Base-by-base conservation (phyloP, 2,797 vertebrate genomes). In the Macropodus opercularis region DNA sequence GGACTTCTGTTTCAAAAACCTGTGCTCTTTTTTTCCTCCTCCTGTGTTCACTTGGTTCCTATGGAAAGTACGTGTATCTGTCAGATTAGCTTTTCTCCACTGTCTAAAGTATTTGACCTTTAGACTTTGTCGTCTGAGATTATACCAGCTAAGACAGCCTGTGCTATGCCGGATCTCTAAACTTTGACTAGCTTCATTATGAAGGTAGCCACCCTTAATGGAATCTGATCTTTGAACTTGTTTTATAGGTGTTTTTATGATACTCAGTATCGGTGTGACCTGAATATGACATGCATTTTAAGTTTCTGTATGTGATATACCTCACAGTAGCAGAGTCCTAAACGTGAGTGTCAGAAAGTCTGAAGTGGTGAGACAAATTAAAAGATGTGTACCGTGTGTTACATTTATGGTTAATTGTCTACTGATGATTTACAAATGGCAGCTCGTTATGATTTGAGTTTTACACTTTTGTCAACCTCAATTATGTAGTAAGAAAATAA, bases 161-260 rank as follows among this genome's bases (percentile, higher is more conserved):
- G 27, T 19, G 12, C 8, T 41, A 2, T 23, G 3, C 6, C 17
- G 42, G 32, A 56, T 76, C 41, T 39, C 44, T 47, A 59, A 73
- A 49, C 53, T 63, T 75, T 69, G 24, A 36, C 52, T 56, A 69
- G 71, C 13, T 35, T 23, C 49, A 65, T 76, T 46, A 51, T 59
- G 11, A 27, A 39, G 41, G 59, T 36, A 15, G 24, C 43, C 62
- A 63, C 47, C 57, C 59, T 41, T 11, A 29, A 29, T 63, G 71
- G 73, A 84, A 65, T 77, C 19, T 84, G 87, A 75, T 89, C 89
- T 86, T 92, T 90, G 85, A 65, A 67, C 83, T 32, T 47, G n/a
- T 59, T 80, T 77, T 61, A 77, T 62, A 24, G n/a, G 5, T 18
- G 31, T 31, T 41, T 75, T 83, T 70, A 68, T 80, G 71, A 83